Base-by-base conservation (phyloP, 2,797 vertebrate species). In the Urocyon cinereoargenteus region DNA sequence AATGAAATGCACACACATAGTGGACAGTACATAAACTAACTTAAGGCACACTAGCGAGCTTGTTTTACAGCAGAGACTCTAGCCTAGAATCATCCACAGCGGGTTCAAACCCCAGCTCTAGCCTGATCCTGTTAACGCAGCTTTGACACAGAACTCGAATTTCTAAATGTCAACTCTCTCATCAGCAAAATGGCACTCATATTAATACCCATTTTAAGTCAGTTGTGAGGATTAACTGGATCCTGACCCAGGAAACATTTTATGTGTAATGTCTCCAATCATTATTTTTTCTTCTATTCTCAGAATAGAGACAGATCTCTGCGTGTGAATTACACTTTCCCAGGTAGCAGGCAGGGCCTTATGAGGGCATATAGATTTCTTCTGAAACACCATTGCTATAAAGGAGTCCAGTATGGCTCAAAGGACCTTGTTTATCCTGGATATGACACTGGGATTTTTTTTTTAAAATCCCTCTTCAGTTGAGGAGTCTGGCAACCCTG, bases 381-480 rank as follows among this genome's bases (percentile, higher is more conserved):
- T 53, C 36, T 45, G 34, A 78, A 94, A 82, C 36, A 83, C 16
- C 16, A 0, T 31, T 45, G 28, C 28, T 96, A 21, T 40, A 78
- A 94, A 92, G 28, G 13, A 90, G 68, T 57, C 59, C 16, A 31
- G 10, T 53, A 7, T 49, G 62, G n/a, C 26, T 86, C 31, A 88
- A 94, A 97, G 40, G n/a, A 64, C 14, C 64, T 87, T 55, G 4
- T 94, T 82, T 96, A 77, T 88, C 73, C 92, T 93, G 53, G 34
- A 34, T 95, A 86, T 84, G 88, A 82, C 15, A 55, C 81, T n/a
- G 75, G 40, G 26, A 45, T 45, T 45, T 45, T 81, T 68, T 83
- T 53, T 40, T 36, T 36, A 72, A 96, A 57, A 40, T 62, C 53
- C 94, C 51, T 28, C 61, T 92, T 9, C 3, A 14, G 53, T 34